phyloP scores from a whole-genome alignment of 2,888 invertebrate genomes.

The Diaphora mendica region DNA sequence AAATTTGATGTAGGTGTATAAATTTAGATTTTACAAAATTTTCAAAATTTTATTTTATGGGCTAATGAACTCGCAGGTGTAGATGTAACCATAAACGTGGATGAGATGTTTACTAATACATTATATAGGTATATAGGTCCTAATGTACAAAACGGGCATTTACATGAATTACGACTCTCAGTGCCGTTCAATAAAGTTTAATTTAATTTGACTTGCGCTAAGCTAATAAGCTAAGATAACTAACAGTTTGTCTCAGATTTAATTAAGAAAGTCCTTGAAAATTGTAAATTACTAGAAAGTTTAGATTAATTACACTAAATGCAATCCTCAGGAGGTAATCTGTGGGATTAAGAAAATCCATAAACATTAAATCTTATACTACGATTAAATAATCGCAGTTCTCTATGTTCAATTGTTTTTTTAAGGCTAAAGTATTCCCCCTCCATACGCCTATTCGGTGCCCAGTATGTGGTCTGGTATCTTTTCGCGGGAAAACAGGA shows the following conservation, averaged over 20 bases:
- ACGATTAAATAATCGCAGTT: neutral
- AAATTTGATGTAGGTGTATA: too few relatives aligned
- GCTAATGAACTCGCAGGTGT: neutral
- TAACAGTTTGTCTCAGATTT: neutral
- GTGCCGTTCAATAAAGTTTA: neutral
- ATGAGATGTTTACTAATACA: neutral
- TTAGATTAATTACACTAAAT: too few relatives aligned
- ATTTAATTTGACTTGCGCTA: neutral
- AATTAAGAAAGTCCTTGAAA: neutral
- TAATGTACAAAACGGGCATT: neutral
- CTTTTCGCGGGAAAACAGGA: neutral
- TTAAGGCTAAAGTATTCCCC: neutral
- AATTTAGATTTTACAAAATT: neutral
- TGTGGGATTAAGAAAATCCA: too few relatives aligned
- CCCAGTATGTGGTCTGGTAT: neutral
- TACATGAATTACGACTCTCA: neutral
- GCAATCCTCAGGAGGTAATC: too few relatives aligned
- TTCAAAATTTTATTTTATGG: too few relatives aligned
- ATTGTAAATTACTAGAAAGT: neutral
- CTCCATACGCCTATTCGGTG: neutral
- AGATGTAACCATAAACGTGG: neutral
- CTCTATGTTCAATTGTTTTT: neutral
- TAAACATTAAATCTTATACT: neutral
- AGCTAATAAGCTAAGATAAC: neutral
- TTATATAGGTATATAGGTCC: too few relatives aligned